Percentiles rank a stretch among this genome's conserved stretches.
phyloP scores from a whole-genome alignment of 2,797 vertebrate genomes.

The Sebastes miniatus region DNA sequence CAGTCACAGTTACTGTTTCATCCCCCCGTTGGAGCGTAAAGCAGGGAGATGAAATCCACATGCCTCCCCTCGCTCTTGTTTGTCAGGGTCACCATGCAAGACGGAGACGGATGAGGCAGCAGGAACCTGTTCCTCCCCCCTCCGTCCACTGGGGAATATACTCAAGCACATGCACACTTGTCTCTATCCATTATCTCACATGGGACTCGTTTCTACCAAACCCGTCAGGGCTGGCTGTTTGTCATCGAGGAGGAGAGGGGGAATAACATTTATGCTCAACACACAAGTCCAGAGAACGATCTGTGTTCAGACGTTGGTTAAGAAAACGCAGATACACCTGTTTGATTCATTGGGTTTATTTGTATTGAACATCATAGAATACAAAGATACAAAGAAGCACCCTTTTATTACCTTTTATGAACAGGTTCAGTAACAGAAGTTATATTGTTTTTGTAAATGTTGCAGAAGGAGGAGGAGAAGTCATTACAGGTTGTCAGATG shows the following conservation, averaged over 20 bases:
- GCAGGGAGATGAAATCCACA: conserved; percentile 32
- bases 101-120: conserved; percentile 56
- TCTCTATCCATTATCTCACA: conserved; percentile 46
- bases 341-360: conserved; percentile 36
- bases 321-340: conserved; percentile 17
- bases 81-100: conserved; percentile 58
- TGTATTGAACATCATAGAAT: not conserved
- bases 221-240: conserved; percentile 45
- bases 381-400: conserved; percentile 10
- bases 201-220: conserved; percentile 43
- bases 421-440: not conserved
- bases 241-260: conserved; percentile 18
- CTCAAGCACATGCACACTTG: conserved; percentile 12
- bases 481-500: not conserved
- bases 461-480: not conserved
- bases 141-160: conserved; percentile 8
- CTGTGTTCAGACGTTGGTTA: not conserved
- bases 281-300: not conserved
- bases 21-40: not conserved
- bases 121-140: conserved; percentile 40
- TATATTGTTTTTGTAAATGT: not conserved
- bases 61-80: conserved; percentile 35
- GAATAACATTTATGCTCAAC: conserved; percentile 10
- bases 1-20: conserved; percentile 21
- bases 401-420: not conserved